A percentile compares a stretch with the other conserved stretches of the same genome.
These are phyloP conservation scores for Panopea generosa DNA, from an alignment of 2,888 invertebrate genomes.

Conservation along the genomic window DNA sequence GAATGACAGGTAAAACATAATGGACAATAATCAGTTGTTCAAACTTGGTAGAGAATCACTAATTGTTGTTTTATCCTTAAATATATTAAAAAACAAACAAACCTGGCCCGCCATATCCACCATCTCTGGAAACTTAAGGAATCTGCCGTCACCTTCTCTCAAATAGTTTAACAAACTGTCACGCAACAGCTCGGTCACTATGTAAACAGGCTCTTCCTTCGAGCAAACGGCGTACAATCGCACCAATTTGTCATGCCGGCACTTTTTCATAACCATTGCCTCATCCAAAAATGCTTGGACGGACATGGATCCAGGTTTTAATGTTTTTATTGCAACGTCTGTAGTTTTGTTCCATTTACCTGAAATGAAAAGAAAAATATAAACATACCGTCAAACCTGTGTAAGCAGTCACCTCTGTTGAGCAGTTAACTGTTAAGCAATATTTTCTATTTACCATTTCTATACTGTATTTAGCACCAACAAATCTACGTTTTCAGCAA, in stretches of 20 bases:
- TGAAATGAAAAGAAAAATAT: conserved; percentile 67
- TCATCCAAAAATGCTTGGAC: conserved; percentile 98
- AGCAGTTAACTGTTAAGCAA: no score
- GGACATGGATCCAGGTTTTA: conserved; percentile 98
- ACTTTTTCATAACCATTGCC: conserved; percentile 99
- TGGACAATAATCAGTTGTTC: no score
- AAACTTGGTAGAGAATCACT: no score
- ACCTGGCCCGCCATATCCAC: conserved; percentile 98
- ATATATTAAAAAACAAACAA: no score
- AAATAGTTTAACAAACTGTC: conserved; percentile 97
- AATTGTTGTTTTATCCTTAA: no score
- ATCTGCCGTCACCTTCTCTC: conserved; percentile 92
- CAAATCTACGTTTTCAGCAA: no score
- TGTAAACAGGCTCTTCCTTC: conserved; percentile 96
- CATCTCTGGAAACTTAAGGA: conserved; percentile 94
- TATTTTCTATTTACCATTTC: no score
- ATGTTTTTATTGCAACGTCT: conserved; percentile 98
- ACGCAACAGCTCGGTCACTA: conserved; percentile 96
- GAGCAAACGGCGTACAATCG: conserved; percentile 97
- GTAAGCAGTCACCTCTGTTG: no score
- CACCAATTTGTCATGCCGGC: conserved; percentile 97
- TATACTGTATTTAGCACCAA: no score
- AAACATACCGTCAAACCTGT: no score
- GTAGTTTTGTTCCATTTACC: conserved; percentile 96
- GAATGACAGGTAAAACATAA: no score